phyloP scores from a whole-genome alignment of 2,888 invertebrate species.

The Desoria tigrina region DNA sequence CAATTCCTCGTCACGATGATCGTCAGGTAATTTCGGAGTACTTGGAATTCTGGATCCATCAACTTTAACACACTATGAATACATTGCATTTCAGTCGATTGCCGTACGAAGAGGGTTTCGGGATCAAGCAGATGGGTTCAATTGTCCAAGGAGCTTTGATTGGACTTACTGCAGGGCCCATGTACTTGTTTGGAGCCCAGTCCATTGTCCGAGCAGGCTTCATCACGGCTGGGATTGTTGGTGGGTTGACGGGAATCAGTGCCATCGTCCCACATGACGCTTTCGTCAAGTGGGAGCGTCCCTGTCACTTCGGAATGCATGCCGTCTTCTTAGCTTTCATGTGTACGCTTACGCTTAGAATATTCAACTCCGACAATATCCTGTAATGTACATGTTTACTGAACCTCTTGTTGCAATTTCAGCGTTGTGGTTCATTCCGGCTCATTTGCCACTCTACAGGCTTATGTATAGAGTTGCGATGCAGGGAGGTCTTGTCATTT shows the following conservation, averaged over 20 bases:
- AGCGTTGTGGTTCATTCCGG: conserved; percentile 16
- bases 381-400: neutral
- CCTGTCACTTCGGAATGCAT: conserved; percentile 17
- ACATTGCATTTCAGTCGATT: neutral
- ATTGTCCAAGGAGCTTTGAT: conserved; percentile 19
- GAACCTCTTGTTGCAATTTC: neutral
- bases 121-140: conserved; percentile 26
- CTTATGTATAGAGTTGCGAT: conserved; percentile 30
- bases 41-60: conserved; percentile 1
- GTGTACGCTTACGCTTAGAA: too few relatives aligned
- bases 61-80: conserved; percentile 10
- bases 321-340: conserved; percentile 29
- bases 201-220: conserved; percentile 26
- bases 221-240: conserved; percentile 26
- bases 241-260: conserved; percentile 21
- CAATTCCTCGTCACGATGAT: conserved; percentile 29
- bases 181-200: conserved; percentile 33
- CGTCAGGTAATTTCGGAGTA: conserved; percentile 14
- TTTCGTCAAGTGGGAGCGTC: conserved; percentile 20
- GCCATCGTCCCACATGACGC: conserved; percentile 17
- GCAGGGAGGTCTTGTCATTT: conserved; percentile 36
- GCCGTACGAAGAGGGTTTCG: conserved; percentile 25
- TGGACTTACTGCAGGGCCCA: conserved; percentile 33
- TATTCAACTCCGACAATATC: neutral
- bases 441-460: conserved; percentile 2